Base-by-base conservation (phyloP, 2,888 invertebrate species). In the Cryptocheilus praepositus region DNA sequence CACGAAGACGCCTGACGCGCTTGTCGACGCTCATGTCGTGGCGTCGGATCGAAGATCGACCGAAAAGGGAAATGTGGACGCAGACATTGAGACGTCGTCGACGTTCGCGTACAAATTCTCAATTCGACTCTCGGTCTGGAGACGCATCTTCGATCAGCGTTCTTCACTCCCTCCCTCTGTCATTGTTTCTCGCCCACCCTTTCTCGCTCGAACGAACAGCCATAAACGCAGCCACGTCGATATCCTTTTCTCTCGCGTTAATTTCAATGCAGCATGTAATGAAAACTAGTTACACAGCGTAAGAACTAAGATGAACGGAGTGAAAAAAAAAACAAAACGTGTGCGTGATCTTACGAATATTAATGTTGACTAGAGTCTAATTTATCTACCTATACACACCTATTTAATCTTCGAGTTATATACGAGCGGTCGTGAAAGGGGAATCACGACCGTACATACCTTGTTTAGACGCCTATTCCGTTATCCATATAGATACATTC, bases 291-390 rank as follows among this genome's bases (percentile, higher is more conserved):
- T 11, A 36, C 11, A 11, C 36, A 36, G 36, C 36, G 36, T 36
- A 5, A 2, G 45, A 58, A 18, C 44, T 21, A 56, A 15, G 56
- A 44, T 18, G 44, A 44, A 36, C 16, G 36, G 44, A 58, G 15
- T 21, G 22, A 19, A 44, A 21, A 21, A 0, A 44, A 21, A n/a
- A 44, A 55, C 28, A 67, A 67, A 4, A 19, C 36, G 73, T 76
- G 80, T 79, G 77, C 81, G 77, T 77, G 73, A 68, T 73, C 78
- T 81, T 78, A 81, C 76, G 81, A 82, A 81, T 79, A 77, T 76
- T 16, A 82, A 82, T 81, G 77, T 74, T 85, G 85, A 85, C 86
- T 85, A 85, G 86, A 85, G 76, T 83, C 85, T 85, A 85, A 85
- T 79, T 49, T 82, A 76, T 75, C 65, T 68, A 58, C 68, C 77